Evolutionary conservation across 2,113 vertebrate species (phyloP), one percentile per base, ranked within the genome.

Genomic region (Thamnophis sirtalis): DNA sequence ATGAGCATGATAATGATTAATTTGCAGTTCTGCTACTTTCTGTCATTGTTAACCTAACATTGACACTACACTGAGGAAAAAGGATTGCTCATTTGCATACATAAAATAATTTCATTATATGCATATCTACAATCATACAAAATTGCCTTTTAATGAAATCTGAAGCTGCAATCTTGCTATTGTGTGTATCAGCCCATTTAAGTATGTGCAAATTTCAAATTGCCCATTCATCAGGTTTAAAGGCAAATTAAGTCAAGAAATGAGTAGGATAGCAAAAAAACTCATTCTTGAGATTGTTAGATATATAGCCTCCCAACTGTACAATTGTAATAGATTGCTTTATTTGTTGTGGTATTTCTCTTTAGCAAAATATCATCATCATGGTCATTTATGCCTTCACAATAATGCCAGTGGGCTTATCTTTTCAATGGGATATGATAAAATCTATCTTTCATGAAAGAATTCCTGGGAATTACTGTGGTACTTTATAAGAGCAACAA

Each of bases 401-500:
- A 92, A 58, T 54, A 91, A 1, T 0, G 0, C n/a, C n/a, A 0
- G 43, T 4, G n/a, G 38, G 24, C 5, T 73, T 43, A 86, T 49
- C 55, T 86, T 86, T 58, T n/a, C 49, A 50, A 19, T 19, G 26
- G 5, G n/a, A 17, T 15, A 9, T 68, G 26, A 90, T n/a, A 38
- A 58, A 48, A 49, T 55, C 22, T 38, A 58, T 19, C 4, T 73
- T 56, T 89, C 89, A 60, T 54, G 84, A 87, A 17, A 21, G 80
- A 4, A 54, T 91, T 54, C 10, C 24, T 33, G 7, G 89, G 84
- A 68, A 94, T 5, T 80, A 89, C 13, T 1, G 54, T 92, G 6
- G 6, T 92, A 92, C 90, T 96, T 90, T 93, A 93, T 87, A 84
- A 38, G 50, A 96, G n/a, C 60, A 86, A 90, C 85, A 92, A 88